These are phyloP conservation scores for Nyctereutes procyonoides DNA, from an alignment of 2,113 vertebrate species.

Conservation along the genomic window DNA sequence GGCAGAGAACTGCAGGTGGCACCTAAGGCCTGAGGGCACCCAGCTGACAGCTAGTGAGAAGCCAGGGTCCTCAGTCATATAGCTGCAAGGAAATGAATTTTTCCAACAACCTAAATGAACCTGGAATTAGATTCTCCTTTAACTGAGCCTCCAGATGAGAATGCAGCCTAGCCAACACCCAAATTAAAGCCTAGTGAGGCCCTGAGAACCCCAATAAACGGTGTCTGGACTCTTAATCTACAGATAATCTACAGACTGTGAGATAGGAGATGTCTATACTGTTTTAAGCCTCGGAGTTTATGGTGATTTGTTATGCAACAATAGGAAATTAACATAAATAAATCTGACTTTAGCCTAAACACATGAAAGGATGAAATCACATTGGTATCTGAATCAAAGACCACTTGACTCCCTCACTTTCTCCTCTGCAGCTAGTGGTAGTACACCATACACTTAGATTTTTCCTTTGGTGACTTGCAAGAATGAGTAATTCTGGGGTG, in stretches of 20 bases:
- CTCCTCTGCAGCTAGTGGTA: background rate
- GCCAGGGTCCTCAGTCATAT: background rate
- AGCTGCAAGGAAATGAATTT: background rate
- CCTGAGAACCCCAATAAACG: background rate
- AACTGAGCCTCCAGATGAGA: background rate
- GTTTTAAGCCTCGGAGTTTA: background rate
- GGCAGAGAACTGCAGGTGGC: background rate
- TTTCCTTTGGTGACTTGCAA: background rate
- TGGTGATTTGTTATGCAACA: background rate
- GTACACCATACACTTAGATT: background rate
- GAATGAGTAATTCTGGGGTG: background rate
- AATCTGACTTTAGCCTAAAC: background rate
- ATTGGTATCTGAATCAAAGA: background rate
- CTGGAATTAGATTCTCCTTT: background rate
- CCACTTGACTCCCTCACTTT: background rate
- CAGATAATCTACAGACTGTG: background rate
- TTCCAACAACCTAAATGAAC: background rate
- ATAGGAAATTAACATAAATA: constrained; percentile 4
- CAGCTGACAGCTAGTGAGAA: background rate
- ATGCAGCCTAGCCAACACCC: background rate
- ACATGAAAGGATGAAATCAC: background rate
- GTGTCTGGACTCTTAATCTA: background rate
- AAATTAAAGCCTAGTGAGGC: background rate
- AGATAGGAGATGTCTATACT: background rate
- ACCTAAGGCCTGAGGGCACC: background rate